Percentiles rank a stretch among this genome's conserved stretches.
phyloP scores from a whole-genome alignment of 2,113 vertebrate genomes.

The Rhea pennata region DNA sequence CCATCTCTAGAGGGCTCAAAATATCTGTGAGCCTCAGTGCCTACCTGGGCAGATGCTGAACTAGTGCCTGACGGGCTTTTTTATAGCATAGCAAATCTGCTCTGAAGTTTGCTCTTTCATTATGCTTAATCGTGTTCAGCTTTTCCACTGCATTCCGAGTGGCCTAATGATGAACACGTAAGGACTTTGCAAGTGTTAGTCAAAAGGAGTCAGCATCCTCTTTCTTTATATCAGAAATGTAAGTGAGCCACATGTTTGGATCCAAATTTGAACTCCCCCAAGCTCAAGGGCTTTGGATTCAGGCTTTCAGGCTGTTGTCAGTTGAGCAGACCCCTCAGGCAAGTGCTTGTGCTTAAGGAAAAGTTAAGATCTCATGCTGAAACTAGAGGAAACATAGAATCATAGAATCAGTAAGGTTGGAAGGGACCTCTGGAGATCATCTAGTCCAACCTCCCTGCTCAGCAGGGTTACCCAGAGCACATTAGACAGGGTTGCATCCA shows the following conservation, averaged over 20 bases:
- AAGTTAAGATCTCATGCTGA: background rate
- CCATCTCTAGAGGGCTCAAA: background rate
- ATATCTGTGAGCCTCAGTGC: background rate
- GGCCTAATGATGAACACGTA: background rate
- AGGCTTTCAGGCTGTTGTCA: background rate
- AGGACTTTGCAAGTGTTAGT: background rate
- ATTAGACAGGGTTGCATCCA: too few species aligned
- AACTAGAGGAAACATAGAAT: background rate
- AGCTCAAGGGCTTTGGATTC: background rate
- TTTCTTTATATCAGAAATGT: background rate
- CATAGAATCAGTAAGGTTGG: too few species aligned
- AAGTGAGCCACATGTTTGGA: background rate
- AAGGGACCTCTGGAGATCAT: too few species aligned
- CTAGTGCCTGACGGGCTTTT: background rate
- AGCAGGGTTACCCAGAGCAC: too few species aligned
- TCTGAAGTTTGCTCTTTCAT: background rate
- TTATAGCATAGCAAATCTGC: background rate
- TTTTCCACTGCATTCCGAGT: background rate
- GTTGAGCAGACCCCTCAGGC: background rate
- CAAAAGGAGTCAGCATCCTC: background rate
- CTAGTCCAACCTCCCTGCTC: too few species aligned
- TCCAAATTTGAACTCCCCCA: background rate
- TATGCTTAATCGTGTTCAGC: background rate
- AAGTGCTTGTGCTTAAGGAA: background rate
- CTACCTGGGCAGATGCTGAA: background rate